A percentile compares a stretch with the other conserved stretches of the same genome.
These are phyloP conservation scores for Orycteropus afer DNA, from an alignment of 2,113 vertebrate genomes.

Conservation along the genomic window DNA sequence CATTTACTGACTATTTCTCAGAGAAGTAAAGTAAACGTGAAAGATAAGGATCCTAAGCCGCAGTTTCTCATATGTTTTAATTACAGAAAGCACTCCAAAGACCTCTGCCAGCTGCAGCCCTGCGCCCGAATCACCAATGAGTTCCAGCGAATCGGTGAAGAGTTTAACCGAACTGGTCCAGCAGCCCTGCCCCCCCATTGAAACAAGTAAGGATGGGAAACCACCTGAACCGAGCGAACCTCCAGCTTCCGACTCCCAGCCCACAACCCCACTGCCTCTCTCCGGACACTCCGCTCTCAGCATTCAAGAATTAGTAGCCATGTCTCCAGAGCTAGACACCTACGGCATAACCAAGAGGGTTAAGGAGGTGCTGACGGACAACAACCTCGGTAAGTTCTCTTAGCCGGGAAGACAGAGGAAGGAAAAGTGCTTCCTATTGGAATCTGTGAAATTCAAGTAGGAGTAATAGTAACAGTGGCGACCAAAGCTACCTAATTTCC, in stretches of 20 bases:
- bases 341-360: constrained; percentile 97
- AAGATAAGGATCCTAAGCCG: not conserved
- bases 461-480: not conserved
- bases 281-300: constrained; percentile 93
- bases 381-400: constrained; percentile 93
- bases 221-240: constrained; percentile 87
- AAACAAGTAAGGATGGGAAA: constrained; percentile 89
- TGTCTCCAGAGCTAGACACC: constrained; percentile 96
- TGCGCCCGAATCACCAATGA: constrained; percentile 95
- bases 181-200: constrained; percentile 90
- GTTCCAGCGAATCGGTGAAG: constrained; percentile 95
- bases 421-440: not conserved
- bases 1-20: not conserved
- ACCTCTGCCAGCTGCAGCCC: constrained; percentile 97
- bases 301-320: constrained; percentile 95
- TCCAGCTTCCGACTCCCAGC: constrained; percentile 89
- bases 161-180: constrained; percentile 91
- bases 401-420: accelerated
- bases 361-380: constrained; percentile 97
- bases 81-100: constrained; percentile 95
- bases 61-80: constrained; percentile 56
- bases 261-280: constrained; percentile 89
- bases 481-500: not conserved
- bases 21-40: not conserved
- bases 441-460: not conserved